Evolutionary conservation across 2,113 vertebrate genomes (phyloP), one percentile per base, ranked within the genome.

Genomic region (Cebus imitator): DNA sequence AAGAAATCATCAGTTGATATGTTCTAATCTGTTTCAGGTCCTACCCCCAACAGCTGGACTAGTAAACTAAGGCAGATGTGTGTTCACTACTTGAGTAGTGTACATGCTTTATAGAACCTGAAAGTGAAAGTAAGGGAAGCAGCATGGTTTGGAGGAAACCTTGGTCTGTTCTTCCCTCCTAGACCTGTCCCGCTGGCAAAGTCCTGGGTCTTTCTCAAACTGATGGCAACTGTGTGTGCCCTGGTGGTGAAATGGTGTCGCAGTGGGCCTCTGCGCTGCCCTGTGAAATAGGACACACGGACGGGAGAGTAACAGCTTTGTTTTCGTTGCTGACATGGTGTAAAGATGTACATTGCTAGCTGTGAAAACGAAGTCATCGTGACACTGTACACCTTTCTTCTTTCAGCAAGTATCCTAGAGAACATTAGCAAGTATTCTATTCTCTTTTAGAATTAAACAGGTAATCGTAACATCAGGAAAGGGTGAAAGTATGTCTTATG

Each of bases 71-170:
- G 10, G 70, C 23, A 52, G 35, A 66, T 37, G 5, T 66, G 6
- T 75, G 79, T 94, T 55, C 45, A 30, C 43, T 81, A 0, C 6
- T 72, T 78, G 40, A 43, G 66, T 91, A 61, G 35, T 37, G 70
- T 18, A 37, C 43, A 5, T 20, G 64, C 55, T 87, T 92, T 61
- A 81, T 78, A 81, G 58, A 13, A 21, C 76, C 86, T 55, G 43
- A 76, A 95, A 94, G 84, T 95, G 79, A 87, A 97, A 94, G 86
- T 70, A 37, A 79, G n/a, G 76, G 66, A 13, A 68, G 14, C 6
- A 58, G 35, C 6, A 3, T 58, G 81, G 48, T 92, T 73, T 66
- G 73, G 30, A 27, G 37, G 73, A 75, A 25, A 35, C 21, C 17
- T 3, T 0, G 23, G 27, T 40, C 64, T 12, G 10, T 35, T 92